Conservation (phyloP, 2,888 invertebrate genomes). For the Rhodophaea formosa region DNA sequence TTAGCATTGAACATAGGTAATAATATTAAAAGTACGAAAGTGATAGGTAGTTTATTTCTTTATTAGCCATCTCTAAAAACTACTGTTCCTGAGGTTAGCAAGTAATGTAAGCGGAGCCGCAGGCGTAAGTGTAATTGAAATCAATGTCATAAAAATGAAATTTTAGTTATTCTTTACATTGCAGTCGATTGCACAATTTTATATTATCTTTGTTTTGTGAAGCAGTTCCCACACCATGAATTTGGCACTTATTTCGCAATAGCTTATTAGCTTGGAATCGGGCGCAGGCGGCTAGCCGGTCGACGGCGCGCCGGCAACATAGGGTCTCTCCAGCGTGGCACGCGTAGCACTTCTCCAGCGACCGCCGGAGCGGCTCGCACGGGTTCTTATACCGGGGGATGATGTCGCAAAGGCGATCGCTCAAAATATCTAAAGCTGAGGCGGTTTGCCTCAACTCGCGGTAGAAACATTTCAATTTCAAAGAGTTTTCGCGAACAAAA, state of each 20-base stretch:
- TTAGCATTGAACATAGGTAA: no score
- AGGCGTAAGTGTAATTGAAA: no score
- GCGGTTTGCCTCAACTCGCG: constrained; percentile 26
- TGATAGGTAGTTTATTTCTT: no score
- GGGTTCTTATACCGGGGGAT: constrained; percentile 10
- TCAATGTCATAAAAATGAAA: no score
- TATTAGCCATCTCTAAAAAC: no score
- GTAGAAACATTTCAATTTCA: not conserved
- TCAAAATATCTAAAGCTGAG: constrained; percentile 22
- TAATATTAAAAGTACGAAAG: no score
- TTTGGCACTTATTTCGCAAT: not conserved
- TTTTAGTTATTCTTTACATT: not conserved
- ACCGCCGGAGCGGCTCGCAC: constrained; percentile 29
- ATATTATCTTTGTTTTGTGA: not conserved
- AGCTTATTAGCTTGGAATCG: constrained; percentile 22
- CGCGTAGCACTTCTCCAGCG: constrained; percentile 34
- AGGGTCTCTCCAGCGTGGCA: constrained; percentile 26
- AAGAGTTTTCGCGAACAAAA: not conserved
- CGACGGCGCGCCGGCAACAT: constrained; percentile 34
- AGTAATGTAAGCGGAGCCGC: no score
- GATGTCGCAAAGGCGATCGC: constrained; percentile 17
- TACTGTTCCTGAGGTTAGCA: no score
- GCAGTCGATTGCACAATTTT: not conserved
- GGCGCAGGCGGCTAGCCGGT: constrained; percentile 35
- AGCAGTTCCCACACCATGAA: not conserved